phyloP scores from a whole-genome alignment of 2,888 invertebrate species.

The Tenthredo distinguenda region DNA sequence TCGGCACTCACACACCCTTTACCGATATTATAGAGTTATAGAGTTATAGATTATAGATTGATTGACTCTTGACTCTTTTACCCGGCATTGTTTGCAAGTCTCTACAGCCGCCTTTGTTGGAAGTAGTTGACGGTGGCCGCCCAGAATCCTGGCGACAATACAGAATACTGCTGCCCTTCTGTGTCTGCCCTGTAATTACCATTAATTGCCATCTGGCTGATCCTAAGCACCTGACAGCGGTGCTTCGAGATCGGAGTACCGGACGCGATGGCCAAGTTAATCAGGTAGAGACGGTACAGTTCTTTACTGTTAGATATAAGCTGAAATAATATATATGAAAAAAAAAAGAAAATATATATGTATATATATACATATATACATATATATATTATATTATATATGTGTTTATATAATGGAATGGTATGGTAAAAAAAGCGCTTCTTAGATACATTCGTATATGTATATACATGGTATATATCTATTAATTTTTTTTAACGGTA shows the following conservation, averaged over 20 bases:
- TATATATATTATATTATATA: conserved; percentile 54
- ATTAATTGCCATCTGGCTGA: conserved; percentile 52
- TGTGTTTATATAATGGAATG: conserved; percentile 54
- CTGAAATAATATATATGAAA: conserved; percentile 51
- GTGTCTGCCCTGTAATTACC: conserved; percentile 52
- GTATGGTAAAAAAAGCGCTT: conserved; percentile 54
- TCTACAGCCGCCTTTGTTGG: conserved; percentile 65
- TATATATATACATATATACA: conserved; percentile 39
- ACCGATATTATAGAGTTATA: conserved; percentile 28
- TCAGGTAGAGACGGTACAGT: conserved; percentile 67
- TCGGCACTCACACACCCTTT: conserved; percentile 47
- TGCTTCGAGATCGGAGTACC: conserved; percentile 50
- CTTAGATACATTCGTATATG: conserved; percentile 57
- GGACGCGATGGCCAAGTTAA: conserved; percentile 56
- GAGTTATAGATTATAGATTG: conserved; percentile 43
- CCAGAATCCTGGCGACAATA: conserved; percentile 52
- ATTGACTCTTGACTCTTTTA: conserved; percentile 47
- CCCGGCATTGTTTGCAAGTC: conserved; percentile 51
- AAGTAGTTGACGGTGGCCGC: conserved; percentile 51
- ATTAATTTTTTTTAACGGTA: conserved; percentile 13
- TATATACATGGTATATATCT: conserved; percentile 44
- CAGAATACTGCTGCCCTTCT: conserved; percentile 48
- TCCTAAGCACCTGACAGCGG: conserved; percentile 51
- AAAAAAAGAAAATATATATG: neutral
- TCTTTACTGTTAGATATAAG: conserved; percentile 63